These are phyloP conservation scores for Drosophila trapezifrons DNA, from an alignment of 1,140 invertebrate species.

Conservation along the genomic window DNA sequence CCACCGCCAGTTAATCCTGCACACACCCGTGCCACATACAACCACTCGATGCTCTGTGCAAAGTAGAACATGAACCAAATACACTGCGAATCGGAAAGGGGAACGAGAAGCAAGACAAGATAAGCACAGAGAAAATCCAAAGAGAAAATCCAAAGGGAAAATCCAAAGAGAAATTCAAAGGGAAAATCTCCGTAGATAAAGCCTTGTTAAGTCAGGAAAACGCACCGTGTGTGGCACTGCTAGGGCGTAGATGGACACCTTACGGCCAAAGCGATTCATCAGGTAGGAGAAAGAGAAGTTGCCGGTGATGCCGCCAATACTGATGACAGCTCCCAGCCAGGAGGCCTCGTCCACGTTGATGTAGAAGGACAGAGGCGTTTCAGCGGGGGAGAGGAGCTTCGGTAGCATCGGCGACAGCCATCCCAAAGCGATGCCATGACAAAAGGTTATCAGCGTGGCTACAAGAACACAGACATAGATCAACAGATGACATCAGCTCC, in stretches of 20 bases:
- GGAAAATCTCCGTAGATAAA: background rate
- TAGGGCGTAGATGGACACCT: slow-evolving; percentile 64
- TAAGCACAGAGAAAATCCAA: too few relatives aligned
- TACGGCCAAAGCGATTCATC: slow-evolving; percentile 83
- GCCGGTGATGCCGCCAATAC: slow-evolving; percentile 75
- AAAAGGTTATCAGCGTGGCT: slow-evolving; percentile 84
- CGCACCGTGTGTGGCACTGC: slow-evolving; percentile 76
- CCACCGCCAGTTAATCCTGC: slow-evolving; percentile 82
- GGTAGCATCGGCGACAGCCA: slow-evolving; percentile 84
- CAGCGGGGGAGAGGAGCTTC: slow-evolving; percentile 65
- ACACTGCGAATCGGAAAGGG: slow-evolving; percentile 29
- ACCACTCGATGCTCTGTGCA: slow-evolving; percentile 66
- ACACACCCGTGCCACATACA: slow-evolving; percentile 82
- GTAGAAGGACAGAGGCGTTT: slow-evolving; percentile 70
- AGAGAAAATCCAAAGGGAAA: too few relatives aligned
- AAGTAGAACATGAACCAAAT: slow-evolving; percentile 76
- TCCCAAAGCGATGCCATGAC: slow-evolving; percentile 84
- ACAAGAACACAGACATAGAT: slow-evolving; percentile 18
- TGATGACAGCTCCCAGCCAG: slow-evolving; percentile 75
- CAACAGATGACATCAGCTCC: slow-evolving; percentile 28
- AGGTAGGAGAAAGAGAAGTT: slow-evolving; percentile 77
- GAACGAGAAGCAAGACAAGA: background rate
- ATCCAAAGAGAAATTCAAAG: too few relatives aligned
- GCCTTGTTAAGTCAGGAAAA: slow-evolving; percentile 1
- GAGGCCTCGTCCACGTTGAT: slow-evolving; percentile 74